These are phyloP conservation scores for Siderastrea siderea DNA, from an alignment of 92 coral and sea anemone species.

Conservation along the genomic window DNA sequence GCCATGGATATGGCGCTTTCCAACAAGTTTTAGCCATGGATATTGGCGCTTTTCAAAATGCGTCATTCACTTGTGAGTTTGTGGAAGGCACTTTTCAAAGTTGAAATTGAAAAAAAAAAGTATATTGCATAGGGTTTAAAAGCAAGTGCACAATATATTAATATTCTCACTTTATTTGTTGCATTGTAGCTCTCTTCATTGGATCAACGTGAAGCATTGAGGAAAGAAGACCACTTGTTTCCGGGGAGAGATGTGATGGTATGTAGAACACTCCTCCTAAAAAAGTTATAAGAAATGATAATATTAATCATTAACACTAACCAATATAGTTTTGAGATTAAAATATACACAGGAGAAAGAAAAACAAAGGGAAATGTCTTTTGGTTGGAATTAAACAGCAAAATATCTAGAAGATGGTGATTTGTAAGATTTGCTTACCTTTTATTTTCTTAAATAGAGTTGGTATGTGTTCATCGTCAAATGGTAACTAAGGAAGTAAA, in stretches of 20 bases:
- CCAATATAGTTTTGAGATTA: no score
- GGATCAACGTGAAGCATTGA: conserved; percentile 94
- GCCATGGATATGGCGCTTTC: no score
- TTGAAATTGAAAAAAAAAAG: no score
- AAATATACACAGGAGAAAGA: no score
- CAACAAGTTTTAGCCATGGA: no score
- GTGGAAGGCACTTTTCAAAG: no score
- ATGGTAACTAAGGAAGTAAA: conserved; percentile 79
- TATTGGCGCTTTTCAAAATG: no score
- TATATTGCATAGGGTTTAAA: no score
- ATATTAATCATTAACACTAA: neutral
- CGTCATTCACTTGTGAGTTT: no score
- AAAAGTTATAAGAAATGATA: neutral
- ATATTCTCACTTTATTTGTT: conserved; percentile 83
- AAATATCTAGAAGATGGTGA: no score
- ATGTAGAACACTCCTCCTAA: conserved; percentile 93
- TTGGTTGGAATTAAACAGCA: no score
- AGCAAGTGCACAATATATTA: neutral
- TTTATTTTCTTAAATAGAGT: conserved; percentile 94
- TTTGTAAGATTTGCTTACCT: conserved; percentile 59
- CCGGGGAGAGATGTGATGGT: conserved; percentile 87
- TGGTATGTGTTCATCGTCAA: conserved; percentile 99
- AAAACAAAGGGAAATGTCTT: no score
- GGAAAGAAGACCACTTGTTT: conserved; percentile 76
- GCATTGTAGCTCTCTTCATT: conserved; percentile 94